Evolutionary conservation across 2,113 vertebrate species (phyloP), one percentile per base, ranked within the genome.

Genomic region (Phyllostomus discolor): DNA sequence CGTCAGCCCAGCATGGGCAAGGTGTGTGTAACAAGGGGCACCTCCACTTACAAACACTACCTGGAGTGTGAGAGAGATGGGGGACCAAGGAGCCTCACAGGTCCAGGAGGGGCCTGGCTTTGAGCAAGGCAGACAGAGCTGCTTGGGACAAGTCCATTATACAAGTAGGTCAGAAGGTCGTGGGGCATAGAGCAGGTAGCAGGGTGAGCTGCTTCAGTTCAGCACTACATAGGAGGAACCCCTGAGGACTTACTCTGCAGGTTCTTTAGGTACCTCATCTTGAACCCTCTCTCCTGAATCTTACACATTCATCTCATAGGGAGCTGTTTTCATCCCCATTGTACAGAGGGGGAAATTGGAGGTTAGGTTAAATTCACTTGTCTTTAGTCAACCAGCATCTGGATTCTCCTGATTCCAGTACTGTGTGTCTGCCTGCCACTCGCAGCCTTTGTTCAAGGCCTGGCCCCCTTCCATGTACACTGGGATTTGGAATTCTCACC

Each of bases 281-380:
- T 12, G 7, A 46, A 41, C 9, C 38, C 17, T 82, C 5, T 54
- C 52, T 3, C 4, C 33, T 8, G 22, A 38, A 35, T 14, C 6
- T 20, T 4, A 12, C 14, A 59, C 0, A 4, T 4, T 62, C 16
- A 35, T 26, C 16, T 10, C 8, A 1, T 4, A n/a, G 7, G n/a
- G 4, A 62, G 15, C 1, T n/a, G 5, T 81, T 79, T 76, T 69
- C 17, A 57, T 33, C 2, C 31, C 15, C 10, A 17, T 81, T 72
- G 24, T 41, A 28, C 7, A 64, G 66, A 43, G 62, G 41, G 46
- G 46, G 24, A 46, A 67, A 43, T 22, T 15, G 26, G 76, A 59
- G 81, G n/a, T 72, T 26, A 70, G 35, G 24, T 38, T 64, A 76
- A 33, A 52, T 24, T 69, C n/a, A 28, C n/a, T 93, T 59, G 7